These are phyloP conservation scores for Burhinus bistriatus DNA, from an alignment of 2,113 vertebrate genomes.

Conservation along the genomic window DNA sequence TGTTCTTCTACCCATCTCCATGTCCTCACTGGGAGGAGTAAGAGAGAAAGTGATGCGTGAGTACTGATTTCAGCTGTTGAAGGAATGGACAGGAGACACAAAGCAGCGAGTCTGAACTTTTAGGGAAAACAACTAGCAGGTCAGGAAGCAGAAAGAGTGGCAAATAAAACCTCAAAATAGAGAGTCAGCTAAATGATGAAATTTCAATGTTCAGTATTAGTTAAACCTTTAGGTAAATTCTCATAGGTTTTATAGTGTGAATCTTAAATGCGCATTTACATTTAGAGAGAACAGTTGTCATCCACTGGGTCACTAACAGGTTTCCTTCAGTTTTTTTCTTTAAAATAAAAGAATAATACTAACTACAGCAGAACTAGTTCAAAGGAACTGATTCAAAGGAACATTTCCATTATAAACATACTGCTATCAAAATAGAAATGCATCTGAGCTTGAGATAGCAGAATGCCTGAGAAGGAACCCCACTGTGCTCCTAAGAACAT, in stretches of 20 bases:
- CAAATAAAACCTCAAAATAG: not conserved
- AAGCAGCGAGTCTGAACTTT: not conserved
- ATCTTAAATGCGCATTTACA: not conserved
- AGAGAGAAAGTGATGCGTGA: not conserved
- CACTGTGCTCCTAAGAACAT: accelerated
- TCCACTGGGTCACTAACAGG: not conserved
- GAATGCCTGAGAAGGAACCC: not conserved
- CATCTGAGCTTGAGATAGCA: not conserved
- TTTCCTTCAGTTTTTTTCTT: not conserved
- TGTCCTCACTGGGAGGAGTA: not conserved
- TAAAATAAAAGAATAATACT: not conserved
- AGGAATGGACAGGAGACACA: not conserved
- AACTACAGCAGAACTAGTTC: not conserved
- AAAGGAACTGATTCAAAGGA: not conserved
- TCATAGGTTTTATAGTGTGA: not conserved
- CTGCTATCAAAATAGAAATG: not conserved
- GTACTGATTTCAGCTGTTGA: not conserved
- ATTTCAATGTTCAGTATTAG: not conserved
- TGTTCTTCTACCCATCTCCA: not conserved
- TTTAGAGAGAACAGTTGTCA: not conserved
- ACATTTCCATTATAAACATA: not conserved
- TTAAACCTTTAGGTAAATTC: not conserved
- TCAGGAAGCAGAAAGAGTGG: not conserved
- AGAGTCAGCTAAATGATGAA: not conserved
- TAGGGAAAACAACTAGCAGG: not conserved